Percentiles rank a stretch among this genome's conserved stretches.
phyloP scores from a whole-genome alignment of 1,140 invertebrate genomes.

The Drosophila kepulauana region DNA sequence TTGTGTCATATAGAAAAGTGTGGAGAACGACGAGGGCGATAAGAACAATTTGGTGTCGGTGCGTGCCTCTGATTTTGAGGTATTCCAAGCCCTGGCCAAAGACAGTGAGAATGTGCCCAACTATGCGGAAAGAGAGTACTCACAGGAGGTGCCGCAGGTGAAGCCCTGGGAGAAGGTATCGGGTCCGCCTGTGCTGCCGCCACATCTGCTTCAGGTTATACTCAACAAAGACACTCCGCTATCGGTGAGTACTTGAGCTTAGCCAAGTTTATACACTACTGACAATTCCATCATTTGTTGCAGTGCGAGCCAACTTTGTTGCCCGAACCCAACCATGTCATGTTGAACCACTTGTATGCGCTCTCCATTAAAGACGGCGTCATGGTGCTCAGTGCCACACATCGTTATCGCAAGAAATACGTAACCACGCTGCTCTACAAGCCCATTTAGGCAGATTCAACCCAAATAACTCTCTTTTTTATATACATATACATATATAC shows the following conservation, averaged over 20 bases:
- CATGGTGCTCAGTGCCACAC: constrained; percentile 99
- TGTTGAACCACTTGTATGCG: constrained; percentile 99
- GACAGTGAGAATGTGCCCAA: constrained; percentile 92
- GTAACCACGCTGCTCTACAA: constrained; percentile 99
- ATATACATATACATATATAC: constrained; percentile 13
- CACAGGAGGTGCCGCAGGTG: constrained; percentile 94
- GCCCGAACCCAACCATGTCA: constrained; percentile 99
- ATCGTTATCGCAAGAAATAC: constrained; percentile 99
- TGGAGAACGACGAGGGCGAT: constrained; percentile 94
- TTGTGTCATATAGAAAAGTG: constrained; percentile 89
- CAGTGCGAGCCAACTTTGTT: constrained; percentile 99
- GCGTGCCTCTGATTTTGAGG: constrained; percentile 98
- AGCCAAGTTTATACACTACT: neutral
- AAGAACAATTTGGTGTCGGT: constrained; percentile 97
- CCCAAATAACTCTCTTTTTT: constrained; percentile 18
- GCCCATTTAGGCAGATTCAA: constrained; percentile 90
- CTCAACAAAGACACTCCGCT: constrained; percentile 99
- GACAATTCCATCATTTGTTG: constrained; percentile 46
- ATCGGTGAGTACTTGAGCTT: constrained; percentile 87
- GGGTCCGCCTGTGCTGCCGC: constrained; percentile 98
- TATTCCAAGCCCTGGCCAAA: constrained; percentile 97
- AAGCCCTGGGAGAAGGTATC: constrained; percentile 96
- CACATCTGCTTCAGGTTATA: constrained; percentile 98
- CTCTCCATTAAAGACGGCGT: constrained; percentile 99
- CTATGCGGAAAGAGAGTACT: constrained; percentile 92